Base-by-base conservation (phyloP, 1,140 invertebrate genomes). In the Ceratina japonica region DNA sequence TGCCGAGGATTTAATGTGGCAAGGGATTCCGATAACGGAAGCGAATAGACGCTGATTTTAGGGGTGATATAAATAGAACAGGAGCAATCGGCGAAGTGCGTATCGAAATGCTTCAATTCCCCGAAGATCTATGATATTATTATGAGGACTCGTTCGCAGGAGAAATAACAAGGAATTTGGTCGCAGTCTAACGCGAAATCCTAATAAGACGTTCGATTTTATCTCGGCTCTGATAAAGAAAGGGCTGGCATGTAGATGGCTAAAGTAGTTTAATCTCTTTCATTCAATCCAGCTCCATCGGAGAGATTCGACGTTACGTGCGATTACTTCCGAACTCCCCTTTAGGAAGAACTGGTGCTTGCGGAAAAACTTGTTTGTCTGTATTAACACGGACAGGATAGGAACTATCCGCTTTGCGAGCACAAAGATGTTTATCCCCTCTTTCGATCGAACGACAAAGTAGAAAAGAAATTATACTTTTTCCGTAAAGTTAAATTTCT, bases 361-460 rank as follows among this genome's bases (percentile, higher is more conserved):
- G 74, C 66, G 24, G 27, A 37, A 24, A 62, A 84, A 83, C 82
- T 84, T 82, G 71, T 68, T 84, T 71, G 68, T 75, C 70, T 68
- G 81, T 84, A 83, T 84, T 84, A 83, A 84, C 66, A 82, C 76
- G 24, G 73, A 63, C 76, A 64, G 63, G 61, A 61, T 64, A 58
- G 61, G 61, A 70, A 64, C 54, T 59, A 75, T 75, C 58, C 58
- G 65, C 69, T 61, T 44, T 31, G 49, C 65, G 70, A 75, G 54
- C 37, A 24, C 65, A 3, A 58, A 69, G 68, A 75, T 65, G 72
- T 64, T 66, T 64, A 64, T 73, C 49, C 59, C 66, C 59, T 20
- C 71, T 10, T 18, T 44, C 44, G 22, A 24, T 15, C 49, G 56
- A 56, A 52, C 54, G 20, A 18, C n/a, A 20, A 27, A 16, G 22